Evolutionary conservation across 2,888 invertebrate species (phyloP), one percentile per base, ranked within the genome.

Genomic region (Phortica okadai): DNA sequence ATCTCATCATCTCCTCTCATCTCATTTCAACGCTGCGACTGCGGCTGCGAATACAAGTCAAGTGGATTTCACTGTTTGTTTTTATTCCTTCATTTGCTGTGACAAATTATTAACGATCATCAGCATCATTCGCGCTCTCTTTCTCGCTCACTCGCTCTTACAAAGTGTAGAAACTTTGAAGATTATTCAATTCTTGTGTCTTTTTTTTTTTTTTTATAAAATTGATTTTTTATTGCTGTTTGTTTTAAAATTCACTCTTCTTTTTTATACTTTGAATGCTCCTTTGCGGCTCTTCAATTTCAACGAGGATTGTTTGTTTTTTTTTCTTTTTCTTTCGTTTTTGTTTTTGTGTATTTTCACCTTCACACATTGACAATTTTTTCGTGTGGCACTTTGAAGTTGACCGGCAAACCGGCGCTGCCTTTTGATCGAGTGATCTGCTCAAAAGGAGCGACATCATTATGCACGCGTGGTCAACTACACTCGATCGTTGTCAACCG

Each of bases 41-140:
- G 50, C 70, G 50, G 11, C 21, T 72, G 76, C n/a, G n/a, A n/a
- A n/a, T n/a, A 67, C 73, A 76, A 72, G 85, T 88, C 87, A 85
- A 88, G 88, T 89, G 88, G 86, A 86, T 85, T 86, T 86, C 85
- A 85, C 85, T 86, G 88, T 86, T 86, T 86, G 85, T 86, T 86
- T 86, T 86, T 87, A 83, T 87, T 88, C 88, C 84, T 88, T 82
- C 81, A 81, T 84, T 84, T 87, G 82, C 82, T 84, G 88, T 90
- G 90, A 90, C 90, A 90, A 90, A 90, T 90, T 90, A 90, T 88
- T 90, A 90, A 89, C 87, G 89, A 88, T 87, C 84, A 84, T 78
- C 76, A 69, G 74, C 76, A 64, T 64, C n/a, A 25, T 54, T 69
- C 44, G 45, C 66, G 1, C 70, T 74, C 76, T 67, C 33, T 62